Conservation (phyloP, 2,888 invertebrate species). For the Frankliniella intonsa region DNA sequence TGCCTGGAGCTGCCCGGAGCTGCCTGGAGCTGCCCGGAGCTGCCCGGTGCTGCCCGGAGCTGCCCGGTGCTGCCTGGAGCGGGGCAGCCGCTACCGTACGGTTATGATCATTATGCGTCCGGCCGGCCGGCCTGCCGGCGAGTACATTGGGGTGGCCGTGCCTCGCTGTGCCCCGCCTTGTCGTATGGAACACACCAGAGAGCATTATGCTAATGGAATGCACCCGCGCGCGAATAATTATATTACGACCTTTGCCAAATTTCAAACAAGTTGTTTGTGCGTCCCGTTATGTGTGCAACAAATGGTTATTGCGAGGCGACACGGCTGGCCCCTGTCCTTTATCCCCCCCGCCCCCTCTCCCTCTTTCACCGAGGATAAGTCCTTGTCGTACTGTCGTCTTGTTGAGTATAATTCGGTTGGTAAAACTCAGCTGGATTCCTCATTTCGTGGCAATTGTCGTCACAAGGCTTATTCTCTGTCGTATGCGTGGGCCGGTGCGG, state of each 20-base stretch:
- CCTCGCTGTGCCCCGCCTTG: not conserved
- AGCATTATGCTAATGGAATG: slow-evolving; percentile 23
- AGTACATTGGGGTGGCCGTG: not conserved
- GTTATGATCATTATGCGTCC: slow-evolving; percentile 9
- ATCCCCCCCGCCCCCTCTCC: not conserved
- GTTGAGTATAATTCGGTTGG: slow-evolving; percentile 4
- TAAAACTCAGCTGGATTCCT: slow-evolving; percentile 17
- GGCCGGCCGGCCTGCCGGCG: no score
- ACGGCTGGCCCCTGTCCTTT: not conserved
- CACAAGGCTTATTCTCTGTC: not conserved
- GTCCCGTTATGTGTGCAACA: slow-evolving; percentile 9
- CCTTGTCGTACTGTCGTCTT: not conserved
- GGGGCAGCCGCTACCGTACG: not conserved
- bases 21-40: no score
- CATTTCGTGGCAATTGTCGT: not conserved
- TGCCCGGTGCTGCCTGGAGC: not conserved
- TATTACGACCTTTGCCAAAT: slow-evolving; percentile 16
- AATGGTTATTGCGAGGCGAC: slow-evolving; percentile 15
- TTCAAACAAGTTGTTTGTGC: slow-evolving; percentile 15
- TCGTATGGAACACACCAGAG: not conserved
- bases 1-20: no score
- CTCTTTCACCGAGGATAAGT: not conserved
- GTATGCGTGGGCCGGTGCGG: not conserved
- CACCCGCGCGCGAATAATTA: slow-evolving; percentile 26
- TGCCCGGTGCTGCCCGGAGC: not conserved